Evolutionary conservation across 2,113 vertebrate species (phyloP).

Genomic region (Podiceps cristatus): DNA sequence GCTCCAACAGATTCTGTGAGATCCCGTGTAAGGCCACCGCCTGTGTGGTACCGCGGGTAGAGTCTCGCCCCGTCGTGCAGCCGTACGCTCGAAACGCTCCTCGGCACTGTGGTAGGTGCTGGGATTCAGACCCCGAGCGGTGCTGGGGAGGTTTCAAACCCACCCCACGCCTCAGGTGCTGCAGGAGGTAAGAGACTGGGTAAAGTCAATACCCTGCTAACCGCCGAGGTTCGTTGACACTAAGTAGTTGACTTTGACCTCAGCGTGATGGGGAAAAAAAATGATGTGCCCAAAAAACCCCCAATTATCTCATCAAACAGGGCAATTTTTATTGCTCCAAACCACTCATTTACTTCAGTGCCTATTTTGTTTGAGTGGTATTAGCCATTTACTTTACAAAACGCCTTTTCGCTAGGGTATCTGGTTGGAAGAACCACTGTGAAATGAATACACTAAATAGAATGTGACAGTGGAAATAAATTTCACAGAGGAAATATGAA

Average conservation of each 20-base stretch:
- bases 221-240: not conserved
- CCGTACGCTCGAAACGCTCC: not conserved
- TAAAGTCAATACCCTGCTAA: not conserved
- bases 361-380: not conserved
- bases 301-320: not conserved
- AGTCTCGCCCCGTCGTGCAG: rapidly evolving
- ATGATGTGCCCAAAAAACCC: rapidly evolving
- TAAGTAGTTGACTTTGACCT: not conserved
- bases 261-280: rapidly evolving
- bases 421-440: not conserved
- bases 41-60: not conserved
- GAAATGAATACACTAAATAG: not conserved
- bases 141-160: not conserved
- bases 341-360: not conserved
- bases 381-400: not conserved
- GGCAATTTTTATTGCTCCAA: not conserved
- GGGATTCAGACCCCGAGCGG: not conserved
- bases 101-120: not conserved
- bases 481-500: not conserved
- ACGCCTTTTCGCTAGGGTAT: not conserved
- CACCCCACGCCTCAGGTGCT: not conserved
- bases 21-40: not conserved
- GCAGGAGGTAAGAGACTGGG: not conserved
- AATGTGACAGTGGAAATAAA: not conserved
- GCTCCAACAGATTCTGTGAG: not conserved